Evolutionary conservation across 1,140 invertebrate genomes (phyloP).

Genomic region (Microplitis mediator): DNA sequence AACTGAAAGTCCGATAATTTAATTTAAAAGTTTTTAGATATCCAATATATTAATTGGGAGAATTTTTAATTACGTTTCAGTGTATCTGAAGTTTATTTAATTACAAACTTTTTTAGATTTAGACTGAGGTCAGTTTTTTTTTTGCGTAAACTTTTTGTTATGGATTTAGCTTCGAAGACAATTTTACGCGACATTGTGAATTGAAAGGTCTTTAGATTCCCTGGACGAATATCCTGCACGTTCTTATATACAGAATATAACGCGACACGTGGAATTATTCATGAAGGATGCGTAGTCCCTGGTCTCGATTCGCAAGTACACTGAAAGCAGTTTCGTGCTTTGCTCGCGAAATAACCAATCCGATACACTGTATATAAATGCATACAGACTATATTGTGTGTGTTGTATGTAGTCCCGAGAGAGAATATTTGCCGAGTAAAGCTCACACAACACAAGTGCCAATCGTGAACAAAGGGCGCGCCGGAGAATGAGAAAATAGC

Average conservation of each 20-base stretch:
- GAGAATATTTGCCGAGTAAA: constrained; percentile 8
- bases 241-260: constrained; percentile 2
- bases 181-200: constrained; percentile 16
- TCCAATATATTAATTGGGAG: too few relatives aligned
- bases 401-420: background rate
- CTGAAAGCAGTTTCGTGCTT: background rate
- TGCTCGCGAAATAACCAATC: background rate
- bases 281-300: constrained; percentile 25
- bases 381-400: too few relatives aligned
- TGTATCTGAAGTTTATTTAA: too few relatives aligned
- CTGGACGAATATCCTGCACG: constrained; percentile 19
- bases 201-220: constrained; percentile 23
- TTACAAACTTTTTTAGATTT: too few relatives aligned
- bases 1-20: too few relatives aligned
- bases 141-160: too few relatives aligned
- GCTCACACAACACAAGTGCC: background rate
- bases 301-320: background rate
- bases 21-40: too few relatives aligned
- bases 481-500: background rate
- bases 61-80: too few relatives aligned
- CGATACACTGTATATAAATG: background rate
- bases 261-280: constrained; percentile 30
- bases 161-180: background rate
- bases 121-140: too few relatives aligned
- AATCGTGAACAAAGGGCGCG: background rate